Percentiles rank a stretch among this genome's conserved stretches.
phyloP scores from a whole-genome alignment of 2,113 vertebrate species.

The Podocnemis expansa region DNA sequence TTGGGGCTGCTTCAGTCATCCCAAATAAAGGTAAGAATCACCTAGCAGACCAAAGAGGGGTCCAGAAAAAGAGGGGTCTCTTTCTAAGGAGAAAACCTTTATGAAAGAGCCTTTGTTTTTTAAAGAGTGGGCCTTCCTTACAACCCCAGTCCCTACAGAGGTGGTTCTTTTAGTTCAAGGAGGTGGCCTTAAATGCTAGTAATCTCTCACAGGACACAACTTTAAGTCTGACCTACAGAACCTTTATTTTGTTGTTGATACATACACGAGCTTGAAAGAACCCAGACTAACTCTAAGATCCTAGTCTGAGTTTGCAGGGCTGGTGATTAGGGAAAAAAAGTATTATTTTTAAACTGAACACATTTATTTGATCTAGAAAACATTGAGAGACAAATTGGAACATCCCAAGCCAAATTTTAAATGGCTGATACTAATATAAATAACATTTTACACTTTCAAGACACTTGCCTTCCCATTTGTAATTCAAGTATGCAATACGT shows the following conservation, averaged over 20 bases:
- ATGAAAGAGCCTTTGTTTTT: neutral
- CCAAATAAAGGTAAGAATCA: neutral
- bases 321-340: neutral
- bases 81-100: neutral
- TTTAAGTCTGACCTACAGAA: conserved; percentile 1
- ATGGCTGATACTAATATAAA: neutral
- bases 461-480: neutral
- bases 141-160: accelerated
- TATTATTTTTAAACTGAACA: neutral
- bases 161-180: too few species aligned
- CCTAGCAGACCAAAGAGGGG: neutral
- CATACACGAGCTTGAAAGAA: neutral
- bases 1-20: neutral
- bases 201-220: neutral
- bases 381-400: neutral
- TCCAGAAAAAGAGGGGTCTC: neutral
- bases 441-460: neutral
- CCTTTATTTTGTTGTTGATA: neutral
- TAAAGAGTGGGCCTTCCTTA: neutral
- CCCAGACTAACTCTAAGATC: neutral
- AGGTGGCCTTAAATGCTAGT: neutral
- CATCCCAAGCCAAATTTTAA: neutral
- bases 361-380: neutral
- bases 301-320: neutral
- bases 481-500: neutral